These are phyloP conservation scores for Prionailurus viverrinus DNA, from an alignment of 2,113 vertebrate species.

Conservation along the genomic window DNA sequence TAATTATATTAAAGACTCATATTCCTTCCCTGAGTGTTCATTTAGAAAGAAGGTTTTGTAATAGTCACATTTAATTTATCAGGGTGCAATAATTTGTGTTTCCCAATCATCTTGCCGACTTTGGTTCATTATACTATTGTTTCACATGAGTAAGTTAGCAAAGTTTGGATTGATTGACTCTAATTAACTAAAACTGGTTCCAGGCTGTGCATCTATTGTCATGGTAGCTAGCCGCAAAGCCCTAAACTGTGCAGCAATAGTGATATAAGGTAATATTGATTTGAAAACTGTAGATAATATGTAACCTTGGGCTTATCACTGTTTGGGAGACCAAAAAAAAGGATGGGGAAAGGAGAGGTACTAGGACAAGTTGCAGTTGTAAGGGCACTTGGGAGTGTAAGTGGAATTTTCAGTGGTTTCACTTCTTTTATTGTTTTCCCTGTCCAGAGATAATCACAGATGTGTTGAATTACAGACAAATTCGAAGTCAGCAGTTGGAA, in stretches of 20 bases:
- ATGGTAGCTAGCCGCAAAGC: constrained; percentile 98
- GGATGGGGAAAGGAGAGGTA: constrained; percentile 66
- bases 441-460: constrained; percentile 4
- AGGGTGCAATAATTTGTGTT: constrained; percentile 99
- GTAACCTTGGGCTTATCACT: constrained; percentile 90
- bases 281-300: constrained; percentile 96
- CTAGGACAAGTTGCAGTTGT: constrained; percentile 77
- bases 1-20: constrained; percentile 90
- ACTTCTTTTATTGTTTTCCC: constrained; percentile 58
- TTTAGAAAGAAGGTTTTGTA: constrained; percentile 90
- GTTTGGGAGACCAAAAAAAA: constrained; percentile 78
- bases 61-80: constrained; percentile 94
- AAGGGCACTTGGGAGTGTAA: constrained; percentile 54
- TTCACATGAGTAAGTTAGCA: constrained; percentile 99
- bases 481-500: constrained; percentile 39
- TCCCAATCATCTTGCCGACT: constrained; percentile 99
- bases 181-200: constrained; percentile 99
- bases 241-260: constrained; percentile 89
- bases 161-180: constrained; percentile 99
- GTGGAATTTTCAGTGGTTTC: constrained; percentile 54
- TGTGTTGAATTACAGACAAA: constrained; percentile 51
- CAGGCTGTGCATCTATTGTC: constrained; percentile 99
- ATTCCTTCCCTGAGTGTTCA: constrained; percentile 86
- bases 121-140: constrained; percentile 99
- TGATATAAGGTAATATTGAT: constrained; percentile 96